Conservation (phyloP, 1,140 invertebrate genomes). For the Ctenoplectra terminalis region DNA sequence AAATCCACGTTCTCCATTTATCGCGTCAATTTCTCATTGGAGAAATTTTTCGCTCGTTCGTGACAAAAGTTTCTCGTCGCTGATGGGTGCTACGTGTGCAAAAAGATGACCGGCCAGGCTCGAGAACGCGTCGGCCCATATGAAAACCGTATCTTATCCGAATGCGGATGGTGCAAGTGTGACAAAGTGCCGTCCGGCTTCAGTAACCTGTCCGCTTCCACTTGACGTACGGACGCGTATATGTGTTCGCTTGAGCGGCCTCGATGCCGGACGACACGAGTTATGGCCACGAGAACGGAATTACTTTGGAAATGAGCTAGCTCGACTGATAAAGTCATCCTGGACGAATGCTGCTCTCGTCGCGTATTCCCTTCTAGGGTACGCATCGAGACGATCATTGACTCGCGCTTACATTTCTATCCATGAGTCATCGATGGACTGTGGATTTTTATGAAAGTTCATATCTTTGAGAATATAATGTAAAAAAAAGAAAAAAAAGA, state of each 20-base stretch:
- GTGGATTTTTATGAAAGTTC: too few relatives aligned
- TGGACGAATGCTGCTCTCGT: not conserved
- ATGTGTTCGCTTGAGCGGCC: not conserved
- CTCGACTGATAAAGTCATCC: conserved; percentile 43
- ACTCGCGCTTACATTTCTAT: too few relatives aligned
- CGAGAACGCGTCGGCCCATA: conserved; percentile 35
- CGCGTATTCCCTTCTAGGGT: not conserved
- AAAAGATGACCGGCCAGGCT: not conserved
- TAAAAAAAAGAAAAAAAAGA: too few relatives aligned
- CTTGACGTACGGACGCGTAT: conserved; percentile 41
- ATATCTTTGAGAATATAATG: too few relatives aligned
- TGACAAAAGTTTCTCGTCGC: not conserved
- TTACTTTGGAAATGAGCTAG: conserved; percentile 52
- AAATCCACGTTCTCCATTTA: not conserved
- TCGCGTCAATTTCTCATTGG: not conserved
- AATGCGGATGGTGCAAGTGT: conserved; percentile 52
- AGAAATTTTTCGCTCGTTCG: conserved; percentile 4
- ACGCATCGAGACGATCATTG: not conserved
- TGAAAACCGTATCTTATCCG: conserved; percentile 63
- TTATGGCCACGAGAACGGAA: conserved; percentile 33
- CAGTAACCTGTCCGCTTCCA: conserved; percentile 34
- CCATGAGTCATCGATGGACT: too few relatives aligned
- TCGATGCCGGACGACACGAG: conserved; percentile 34
- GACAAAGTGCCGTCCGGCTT: conserved; percentile 53
- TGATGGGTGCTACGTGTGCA: not conserved